A percentile compares a stretch with the other conserved stretches of the same genome.
Conservation (phyloP, 2,797 vertebrate genomes). For the Xiphophorus birchmanni region DNA sequence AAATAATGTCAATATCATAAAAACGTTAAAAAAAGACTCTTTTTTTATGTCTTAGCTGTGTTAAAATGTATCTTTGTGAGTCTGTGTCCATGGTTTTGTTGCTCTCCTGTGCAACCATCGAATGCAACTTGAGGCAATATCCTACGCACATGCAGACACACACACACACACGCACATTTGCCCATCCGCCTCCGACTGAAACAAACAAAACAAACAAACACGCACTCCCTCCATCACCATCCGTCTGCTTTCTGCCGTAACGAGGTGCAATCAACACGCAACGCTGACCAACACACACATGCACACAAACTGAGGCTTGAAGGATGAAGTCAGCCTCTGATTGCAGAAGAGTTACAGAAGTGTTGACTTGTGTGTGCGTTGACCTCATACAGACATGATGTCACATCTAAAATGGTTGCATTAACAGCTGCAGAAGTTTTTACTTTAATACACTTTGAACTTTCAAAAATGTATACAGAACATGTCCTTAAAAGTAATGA, state of each 20-base stretch:
- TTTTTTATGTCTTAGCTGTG: conserved; percentile 14
- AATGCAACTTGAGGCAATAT: conserved; percentile 77
- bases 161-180: conserved; percentile 22
- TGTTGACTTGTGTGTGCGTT: conserved; percentile 64
- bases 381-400: conserved; percentile 72
- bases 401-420: conserved; percentile 61
- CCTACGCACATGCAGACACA: conserved; percentile 31
- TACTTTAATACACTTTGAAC: conserved; percentile 14
- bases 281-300: conserved; percentile 77
- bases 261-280: conserved; percentile 82
- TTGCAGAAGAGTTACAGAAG: conserved; percentile 75
- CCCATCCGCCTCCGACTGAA: conserved; percentile 55
- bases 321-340: conserved; percentile 74
- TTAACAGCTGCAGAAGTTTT: conserved; percentile 35
- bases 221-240: conserved; percentile 66
- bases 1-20: conserved; percentile 35
- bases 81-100: conserved; percentile 47
- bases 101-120: conserved; percentile 70
- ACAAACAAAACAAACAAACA: conserved; percentile 76
- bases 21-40: background rate
- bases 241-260: conserved; percentile 80
- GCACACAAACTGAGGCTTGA: conserved; percentile 50
- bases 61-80: conserved; percentile 9
- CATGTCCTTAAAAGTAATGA: background rate
- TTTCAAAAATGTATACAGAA: conserved; percentile 18